Conservation (phyloP, 2,797 vertebrate genomes). For the Sebastes diploproa region DNA sequence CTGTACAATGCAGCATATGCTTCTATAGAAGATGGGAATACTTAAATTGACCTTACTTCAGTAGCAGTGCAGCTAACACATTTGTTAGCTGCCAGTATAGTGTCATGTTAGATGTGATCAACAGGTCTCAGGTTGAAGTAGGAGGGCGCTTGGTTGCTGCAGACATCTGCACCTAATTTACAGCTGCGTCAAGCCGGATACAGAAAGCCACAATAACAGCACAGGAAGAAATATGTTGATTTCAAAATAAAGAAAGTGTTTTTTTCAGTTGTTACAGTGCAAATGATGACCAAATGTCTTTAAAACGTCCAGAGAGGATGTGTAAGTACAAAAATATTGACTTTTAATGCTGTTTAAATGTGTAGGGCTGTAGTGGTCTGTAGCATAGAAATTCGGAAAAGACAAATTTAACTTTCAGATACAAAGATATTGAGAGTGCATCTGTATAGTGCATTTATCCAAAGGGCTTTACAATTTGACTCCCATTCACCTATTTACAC, state of each 20-base stretch:
- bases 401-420: not conserved
- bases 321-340: not conserved
- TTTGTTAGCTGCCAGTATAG: not conserved
- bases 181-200: not conserved
- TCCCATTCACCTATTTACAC: no score
- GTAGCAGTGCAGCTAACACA: not conserved
- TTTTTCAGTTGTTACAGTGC: not conserved
- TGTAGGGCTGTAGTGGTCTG: not conserved
- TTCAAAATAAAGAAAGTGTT: constrained; percentile 41
- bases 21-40: not conserved
- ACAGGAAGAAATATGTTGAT: fast-evolving
- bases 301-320: not conserved
- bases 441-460: not conserved
- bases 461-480: not conserved
- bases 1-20: not conserved
- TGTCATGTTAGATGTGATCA: constrained; percentile 32
- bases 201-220: not conserved
- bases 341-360: not conserved
- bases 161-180: not conserved
- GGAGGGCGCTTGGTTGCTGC: constrained; percentile 48
- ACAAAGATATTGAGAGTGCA: fast-evolving
- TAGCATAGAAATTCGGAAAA: not conserved
- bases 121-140: constrained; percentile 56
- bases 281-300: not conserved
- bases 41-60: not conserved